These are phyloP conservation scores for Drosophila koepferae DNA, from an alignment of 2,888 invertebrate species.

Conservation along the genomic window DNA sequence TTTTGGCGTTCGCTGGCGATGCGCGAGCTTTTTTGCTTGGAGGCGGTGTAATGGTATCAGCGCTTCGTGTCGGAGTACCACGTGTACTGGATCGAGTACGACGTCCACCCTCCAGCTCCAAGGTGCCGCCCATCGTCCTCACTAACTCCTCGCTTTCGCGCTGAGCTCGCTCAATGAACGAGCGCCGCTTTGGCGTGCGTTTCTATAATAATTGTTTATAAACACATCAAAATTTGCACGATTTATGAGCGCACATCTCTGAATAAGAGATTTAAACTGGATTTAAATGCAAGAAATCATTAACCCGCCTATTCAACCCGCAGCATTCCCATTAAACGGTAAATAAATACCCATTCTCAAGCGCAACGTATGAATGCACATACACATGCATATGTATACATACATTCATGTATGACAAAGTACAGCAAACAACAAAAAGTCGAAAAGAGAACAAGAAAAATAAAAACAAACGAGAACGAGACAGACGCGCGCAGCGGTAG, in stretches of 20 bases:
- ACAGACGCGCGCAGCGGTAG: slow-evolving; percentile 69
- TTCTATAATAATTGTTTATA: slow-evolving; percentile 71
- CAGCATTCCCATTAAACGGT: slow-evolving; percentile 29
- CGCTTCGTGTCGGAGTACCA: slow-evolving; percentile 79
- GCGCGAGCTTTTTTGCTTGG: slow-evolving; percentile 82
- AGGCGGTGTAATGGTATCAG: slow-evolving; percentile 81
- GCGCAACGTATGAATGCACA: slow-evolving; percentile 33
- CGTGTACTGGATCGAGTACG: slow-evolving; percentile 84
- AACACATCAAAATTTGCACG: slow-evolving; percentile 19
- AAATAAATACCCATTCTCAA: slow-evolving; percentile 32
- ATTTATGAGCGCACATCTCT: not conserved
- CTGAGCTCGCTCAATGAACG: slow-evolving; percentile 84
- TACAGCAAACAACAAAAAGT: slow-evolving; percentile 83
- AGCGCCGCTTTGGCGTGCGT: slow-evolving; percentile 84
- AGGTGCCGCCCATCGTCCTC: slow-evolving; percentile 83
- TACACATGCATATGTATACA: slow-evolving; percentile 5
- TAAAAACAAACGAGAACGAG: slow-evolving; percentile 76
- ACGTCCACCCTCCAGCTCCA: slow-evolving; percentile 84
- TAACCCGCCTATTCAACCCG: slow-evolving; percentile 24
- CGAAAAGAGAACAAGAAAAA: slow-evolving; percentile 77
- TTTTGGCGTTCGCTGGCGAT: slow-evolving; percentile 70
- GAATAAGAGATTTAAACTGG: slow-evolving; percentile 4
- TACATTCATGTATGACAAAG: slow-evolving; percentile 65
- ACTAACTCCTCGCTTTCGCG: slow-evolving; percentile 85
- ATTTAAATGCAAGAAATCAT: slow-evolving; percentile 22